Conservation (phyloP, 2,888 invertebrate species). For the Conomelus anceps region DNA sequence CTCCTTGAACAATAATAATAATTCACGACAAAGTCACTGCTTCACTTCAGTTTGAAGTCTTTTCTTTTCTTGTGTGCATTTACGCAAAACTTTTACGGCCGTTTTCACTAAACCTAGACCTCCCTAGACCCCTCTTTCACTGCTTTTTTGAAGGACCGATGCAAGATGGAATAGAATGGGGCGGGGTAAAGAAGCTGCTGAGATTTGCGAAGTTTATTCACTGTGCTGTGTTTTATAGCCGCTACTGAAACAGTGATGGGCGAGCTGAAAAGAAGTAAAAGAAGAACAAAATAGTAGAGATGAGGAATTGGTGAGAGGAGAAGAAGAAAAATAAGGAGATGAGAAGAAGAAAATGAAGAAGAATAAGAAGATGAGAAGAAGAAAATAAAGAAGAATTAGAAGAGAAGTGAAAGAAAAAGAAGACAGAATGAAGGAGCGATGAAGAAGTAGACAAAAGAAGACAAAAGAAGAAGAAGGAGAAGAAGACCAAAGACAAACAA, state of each 20-base stretch:
- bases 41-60: background rate
- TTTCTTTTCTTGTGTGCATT: background rate
- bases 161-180: no score
- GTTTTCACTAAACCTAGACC: background rate
- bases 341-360: background rate
- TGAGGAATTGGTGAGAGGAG: background rate
- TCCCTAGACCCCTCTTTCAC: background rate
- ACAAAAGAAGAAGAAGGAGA: background rate
- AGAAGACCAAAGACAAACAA: background rate
- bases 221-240: no score
- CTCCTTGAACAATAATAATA: background rate
- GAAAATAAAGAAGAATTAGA: background rate
- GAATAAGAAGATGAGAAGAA: background rate
- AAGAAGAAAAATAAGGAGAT: background rate
- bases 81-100: background rate
- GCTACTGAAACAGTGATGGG: background rate
- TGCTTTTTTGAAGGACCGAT: no score
- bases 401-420: background rate
- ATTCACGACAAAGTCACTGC: background rate
- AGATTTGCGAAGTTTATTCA: no score
- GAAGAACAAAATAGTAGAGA: background rate
- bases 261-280: background rate
- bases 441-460: background rate
- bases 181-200: no score
- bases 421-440: background rate